Conservation (phyloP, 2,113 vertebrate species). For the Ia io region DNA sequence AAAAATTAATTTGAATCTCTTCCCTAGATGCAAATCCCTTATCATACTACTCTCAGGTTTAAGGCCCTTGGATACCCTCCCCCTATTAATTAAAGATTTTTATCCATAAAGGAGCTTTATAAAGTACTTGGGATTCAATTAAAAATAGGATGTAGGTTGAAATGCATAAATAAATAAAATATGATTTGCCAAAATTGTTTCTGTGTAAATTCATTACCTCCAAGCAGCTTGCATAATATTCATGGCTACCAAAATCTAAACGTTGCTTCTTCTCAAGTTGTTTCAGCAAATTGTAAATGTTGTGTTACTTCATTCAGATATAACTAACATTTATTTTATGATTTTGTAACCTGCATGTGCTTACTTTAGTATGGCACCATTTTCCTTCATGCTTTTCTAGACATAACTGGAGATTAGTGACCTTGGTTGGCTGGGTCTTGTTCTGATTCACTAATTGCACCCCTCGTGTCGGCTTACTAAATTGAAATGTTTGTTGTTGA, state of each 20-base stretch:
- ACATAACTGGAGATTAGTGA: not conserved
- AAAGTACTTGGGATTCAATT: not conserved
- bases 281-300: not conserved
- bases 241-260: not conserved
- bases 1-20: not conserved
- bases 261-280: not conserved
- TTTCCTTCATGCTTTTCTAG: not conserved
- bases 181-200: not conserved
- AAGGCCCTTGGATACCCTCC: not conserved
- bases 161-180: not conserved
- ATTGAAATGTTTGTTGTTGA: not conserved
- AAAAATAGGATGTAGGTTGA: not conserved
- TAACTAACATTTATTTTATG: not conserved
- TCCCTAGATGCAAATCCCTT: not conserved
- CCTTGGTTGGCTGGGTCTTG: not conserved
- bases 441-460: not conserved
- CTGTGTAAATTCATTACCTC: not conserved
- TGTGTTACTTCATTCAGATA: not conserved
- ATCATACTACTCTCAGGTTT: not conserved
- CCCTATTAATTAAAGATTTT: not conserved
- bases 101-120: not conserved
- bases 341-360: not conserved
- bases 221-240: not conserved
- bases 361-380: not conserved
- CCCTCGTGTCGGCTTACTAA: not conserved